Conservation (phyloP, 2,888 invertebrate genomes). For the Caradrina clavipalpis region DNA sequence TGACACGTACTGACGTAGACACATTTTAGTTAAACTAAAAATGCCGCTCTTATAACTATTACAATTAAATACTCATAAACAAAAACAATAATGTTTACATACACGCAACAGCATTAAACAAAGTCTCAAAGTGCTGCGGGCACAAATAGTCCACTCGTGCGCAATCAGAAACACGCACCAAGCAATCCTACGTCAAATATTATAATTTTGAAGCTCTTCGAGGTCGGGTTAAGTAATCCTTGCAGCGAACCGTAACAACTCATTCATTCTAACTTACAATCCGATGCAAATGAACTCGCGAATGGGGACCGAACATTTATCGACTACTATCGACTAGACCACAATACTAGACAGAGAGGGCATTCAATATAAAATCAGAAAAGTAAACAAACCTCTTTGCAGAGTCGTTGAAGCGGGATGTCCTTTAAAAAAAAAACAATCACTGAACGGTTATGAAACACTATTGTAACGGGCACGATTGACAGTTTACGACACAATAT, state of each 20-base stretch:
- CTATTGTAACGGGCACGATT: constrained; percentile 85
- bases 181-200: constrained; percentile 41
- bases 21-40: neutral
- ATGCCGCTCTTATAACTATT: neutral
- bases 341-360: constrained; percentile 69
- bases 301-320: constrained; percentile 73
- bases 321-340: constrained; percentile 77
- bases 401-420: constrained; percentile 76
- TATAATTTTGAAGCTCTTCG: constrained; percentile 65
- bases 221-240: constrained; percentile 84
- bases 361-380: constrained; percentile 62
- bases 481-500: constrained; percentile 78
- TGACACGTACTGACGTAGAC: neutral
- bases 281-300: constrained; percentile 82
- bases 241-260: constrained; percentile 82
- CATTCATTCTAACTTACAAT: constrained; percentile 83
- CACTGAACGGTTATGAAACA: constrained; percentile 83
- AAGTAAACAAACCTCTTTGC: constrained; percentile 82
- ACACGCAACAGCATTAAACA: constrained; percentile 34
- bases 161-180: constrained; percentile 60
- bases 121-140: constrained; percentile 33
- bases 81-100: constrained; percentile 32
- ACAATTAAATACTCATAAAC: constrained; percentile 5
- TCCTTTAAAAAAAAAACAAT: constrained; percentile 81
- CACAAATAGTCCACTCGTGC: constrained; percentile 39